phyloP scores from a whole-genome alignment of 1,140 invertebrate species.

The Drosophila auraria region DNA sequence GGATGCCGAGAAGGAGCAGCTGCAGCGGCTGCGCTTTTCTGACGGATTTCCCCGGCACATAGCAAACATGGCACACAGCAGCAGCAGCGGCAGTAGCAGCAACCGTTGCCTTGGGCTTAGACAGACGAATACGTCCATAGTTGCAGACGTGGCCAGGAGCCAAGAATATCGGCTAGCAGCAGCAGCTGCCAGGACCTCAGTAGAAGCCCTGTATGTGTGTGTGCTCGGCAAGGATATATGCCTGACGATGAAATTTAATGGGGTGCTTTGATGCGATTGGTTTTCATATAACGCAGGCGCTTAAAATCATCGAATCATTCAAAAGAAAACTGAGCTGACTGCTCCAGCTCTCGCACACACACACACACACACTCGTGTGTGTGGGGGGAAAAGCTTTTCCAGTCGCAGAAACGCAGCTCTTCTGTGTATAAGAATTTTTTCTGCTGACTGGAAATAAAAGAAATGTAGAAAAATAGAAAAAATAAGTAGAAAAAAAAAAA shows the following conservation, averaged over 20 bases:
- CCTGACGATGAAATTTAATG: conserved; percentile 85
- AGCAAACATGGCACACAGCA: conserved; percentile 61
- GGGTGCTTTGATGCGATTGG: conserved; percentile 85
- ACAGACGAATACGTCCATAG: conserved; percentile 48
- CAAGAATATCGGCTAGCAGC: conserved; percentile 60
- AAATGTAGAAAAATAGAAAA: conserved; percentile 69
- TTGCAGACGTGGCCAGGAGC: conserved; percentile 58
- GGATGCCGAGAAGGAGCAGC: conserved; percentile 37
- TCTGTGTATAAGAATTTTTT: conserved; percentile 77
- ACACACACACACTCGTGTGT: conserved; percentile 31
- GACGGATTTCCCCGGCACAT: conserved; percentile 77
- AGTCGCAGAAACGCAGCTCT: conserved; percentile 60
- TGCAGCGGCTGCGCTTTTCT: conserved; percentile 73
- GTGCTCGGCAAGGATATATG: conserved; percentile 77
- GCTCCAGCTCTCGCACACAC: conserved; percentile 64
- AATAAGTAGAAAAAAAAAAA: conserved; percentile 14
- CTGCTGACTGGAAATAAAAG: conserved; percentile 78
- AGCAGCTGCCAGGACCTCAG: conserved; percentile 65
- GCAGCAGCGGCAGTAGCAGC: conserved; percentile 13
- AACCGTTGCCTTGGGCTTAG: conserved; percentile 49
- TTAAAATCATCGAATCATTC: conserved; percentile 86
- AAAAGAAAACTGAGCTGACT: conserved; percentile 84
- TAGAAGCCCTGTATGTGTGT: conserved; percentile 25
- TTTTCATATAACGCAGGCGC: conserved; percentile 85
- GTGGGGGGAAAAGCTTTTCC: conserved; percentile 23